A percentile compares a stretch with the other conserved stretches of the same genome.
Conservation (phyloP, 1,140 invertebrate species). For the Centruroides vittatus region DNA sequence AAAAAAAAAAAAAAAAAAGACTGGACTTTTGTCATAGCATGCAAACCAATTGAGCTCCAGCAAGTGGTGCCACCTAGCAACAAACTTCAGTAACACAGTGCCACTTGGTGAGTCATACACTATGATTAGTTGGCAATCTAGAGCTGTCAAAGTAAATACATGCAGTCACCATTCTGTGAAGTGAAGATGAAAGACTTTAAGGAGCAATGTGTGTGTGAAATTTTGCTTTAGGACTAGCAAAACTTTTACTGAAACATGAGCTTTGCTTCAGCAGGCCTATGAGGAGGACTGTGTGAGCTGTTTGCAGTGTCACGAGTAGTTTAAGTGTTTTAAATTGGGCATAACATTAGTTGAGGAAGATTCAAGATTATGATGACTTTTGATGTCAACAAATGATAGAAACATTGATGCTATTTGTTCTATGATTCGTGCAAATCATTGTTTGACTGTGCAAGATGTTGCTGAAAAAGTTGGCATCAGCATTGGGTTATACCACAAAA, state of each 20-base stretch:
- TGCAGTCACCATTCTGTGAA: too few species aligned
- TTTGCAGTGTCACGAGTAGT: neutral
- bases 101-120: too few species aligned
- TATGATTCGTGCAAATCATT: constrained; percentile 11
- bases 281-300: neutral
- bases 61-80: too few species aligned
- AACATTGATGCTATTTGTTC: neutral
- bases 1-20: too few species aligned
- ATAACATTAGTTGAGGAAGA: neutral
- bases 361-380: neutral
- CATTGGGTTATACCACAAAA: constrained; percentile 4
- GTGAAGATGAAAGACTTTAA: neutral
- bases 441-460: constrained; percentile 18
- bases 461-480: constrained; percentile 11
- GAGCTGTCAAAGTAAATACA: too few species aligned
- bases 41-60: too few species aligned
- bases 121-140: too few species aligned
- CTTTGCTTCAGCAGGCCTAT: neutral
- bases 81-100: too few species aligned
- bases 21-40: too few species aligned
- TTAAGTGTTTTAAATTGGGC: neutral
- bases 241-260: neutral
- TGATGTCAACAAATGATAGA: neutral
- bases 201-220: neutral
- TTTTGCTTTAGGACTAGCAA: neutral